Evolutionary conservation across 2,113 vertebrate species (phyloP).

Genomic region (Nesoenas mayeri): DNA sequence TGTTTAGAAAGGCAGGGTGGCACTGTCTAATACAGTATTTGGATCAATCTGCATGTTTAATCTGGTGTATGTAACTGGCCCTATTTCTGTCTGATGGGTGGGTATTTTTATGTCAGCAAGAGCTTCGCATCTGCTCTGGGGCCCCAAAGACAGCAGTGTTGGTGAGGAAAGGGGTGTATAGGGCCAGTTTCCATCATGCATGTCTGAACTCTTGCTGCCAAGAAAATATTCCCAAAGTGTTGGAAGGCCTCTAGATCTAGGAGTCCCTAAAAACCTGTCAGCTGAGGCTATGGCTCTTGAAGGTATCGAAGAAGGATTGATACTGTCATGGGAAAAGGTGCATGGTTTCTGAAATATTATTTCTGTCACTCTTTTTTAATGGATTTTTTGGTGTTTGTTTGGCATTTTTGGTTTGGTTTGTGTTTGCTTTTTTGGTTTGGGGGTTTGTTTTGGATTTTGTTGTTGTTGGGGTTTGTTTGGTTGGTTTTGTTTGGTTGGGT

Average conservation of each 20-base stretch:
- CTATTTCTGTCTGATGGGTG: neutral
- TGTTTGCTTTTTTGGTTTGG: too few species aligned
- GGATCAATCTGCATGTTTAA: neutral
- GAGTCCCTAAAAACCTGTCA: neutral
- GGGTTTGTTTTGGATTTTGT: neutral
- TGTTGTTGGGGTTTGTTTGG: too few species aligned
- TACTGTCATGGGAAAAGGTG: neutral
- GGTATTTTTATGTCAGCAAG: neutral
- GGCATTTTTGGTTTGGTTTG: neutral
- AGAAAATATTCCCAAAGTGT: neutral
- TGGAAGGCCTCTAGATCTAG: neutral
- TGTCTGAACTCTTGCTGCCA: neutral
- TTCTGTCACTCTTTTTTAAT: neutral
- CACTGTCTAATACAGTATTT: neutral
- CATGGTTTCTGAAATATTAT: neutral
- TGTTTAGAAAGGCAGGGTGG: neutral
- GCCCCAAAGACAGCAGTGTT: neutral
- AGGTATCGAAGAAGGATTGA: neutral
- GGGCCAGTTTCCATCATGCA: neutral
- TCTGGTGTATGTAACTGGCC: neutral
- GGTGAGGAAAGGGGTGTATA: neutral
- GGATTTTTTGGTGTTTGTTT: neutral
- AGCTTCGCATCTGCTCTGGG: neutral
- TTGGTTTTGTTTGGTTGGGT: neutral
- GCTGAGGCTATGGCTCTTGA: neutral